Percentiles rank a stretch among this genome's conserved stretches.
phyloP scores from a whole-genome alignment of 1,140 invertebrate species.

The Coelopa frigida region DNA sequence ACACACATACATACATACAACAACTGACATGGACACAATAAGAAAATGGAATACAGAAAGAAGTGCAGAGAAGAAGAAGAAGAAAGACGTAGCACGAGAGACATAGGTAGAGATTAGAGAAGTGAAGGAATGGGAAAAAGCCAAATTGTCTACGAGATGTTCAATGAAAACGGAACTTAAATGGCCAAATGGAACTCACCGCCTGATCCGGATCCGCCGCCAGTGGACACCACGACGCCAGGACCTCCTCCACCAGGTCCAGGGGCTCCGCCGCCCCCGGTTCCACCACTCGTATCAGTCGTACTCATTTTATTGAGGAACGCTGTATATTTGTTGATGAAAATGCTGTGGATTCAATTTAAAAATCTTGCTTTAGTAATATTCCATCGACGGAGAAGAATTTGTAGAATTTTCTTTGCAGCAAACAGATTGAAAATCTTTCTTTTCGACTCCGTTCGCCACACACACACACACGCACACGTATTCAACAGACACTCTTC shows the following conservation, averaged over 20 bases:
- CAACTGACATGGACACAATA: slow-evolving; percentile 10
- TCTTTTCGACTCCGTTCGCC: background rate
- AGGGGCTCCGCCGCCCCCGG: slow-evolving; percentile 13
- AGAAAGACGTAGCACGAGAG: slow-evolving; percentile 5
- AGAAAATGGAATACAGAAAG: slow-evolving; percentile 4
- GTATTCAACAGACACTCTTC: too few relatives aligned
- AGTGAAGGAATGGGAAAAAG: background rate
- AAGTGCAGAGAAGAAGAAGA: slow-evolving; percentile 6
- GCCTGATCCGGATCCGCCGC: background rate
- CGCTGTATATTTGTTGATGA: slow-evolving; percentile 22
- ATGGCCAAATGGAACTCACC: background rate
- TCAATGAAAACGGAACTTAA: slow-evolving; percentile 3
- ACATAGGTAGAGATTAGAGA: background rate
- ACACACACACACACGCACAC: slow-evolving; percentile 5
- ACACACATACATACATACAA: too few relatives aligned
- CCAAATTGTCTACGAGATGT: background rate
- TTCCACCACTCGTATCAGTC: slow-evolving; percentile 31
- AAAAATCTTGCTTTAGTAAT: background rate
- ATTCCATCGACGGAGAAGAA: background rate
- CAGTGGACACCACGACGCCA: slow-evolving; percentile 1
- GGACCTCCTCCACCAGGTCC: slow-evolving; percentile 13
- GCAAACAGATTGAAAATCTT: slow-evolving; percentile 2
- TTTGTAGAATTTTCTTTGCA: background rate
- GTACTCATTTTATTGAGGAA: slow-evolving; percentile 32
- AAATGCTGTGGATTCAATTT: slow-evolving; percentile 21